Evolutionary conservation across 92 coral and sea anemone genomes (phyloP), one percentile per base, ranked within the genome.

Genomic region (Zoanthus sansibaricus): DNA sequence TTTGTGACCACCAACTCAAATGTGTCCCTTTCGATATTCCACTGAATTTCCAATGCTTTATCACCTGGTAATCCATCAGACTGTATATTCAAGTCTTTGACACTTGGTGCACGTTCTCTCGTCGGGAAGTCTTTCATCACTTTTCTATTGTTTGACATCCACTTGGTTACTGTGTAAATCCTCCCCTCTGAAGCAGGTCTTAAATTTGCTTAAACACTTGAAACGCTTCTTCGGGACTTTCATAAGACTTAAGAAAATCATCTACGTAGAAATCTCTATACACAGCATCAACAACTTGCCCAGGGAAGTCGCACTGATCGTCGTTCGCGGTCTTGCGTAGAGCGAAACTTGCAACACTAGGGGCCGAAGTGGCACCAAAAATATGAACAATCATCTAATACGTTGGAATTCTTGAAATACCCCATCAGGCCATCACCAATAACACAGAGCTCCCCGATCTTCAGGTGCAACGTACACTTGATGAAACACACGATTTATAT

Each of bases 101-200:
- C 71, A 61, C 87, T 75, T 56, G 89, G 92, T 79, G 89, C 86
- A 7, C 94, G 86, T 25, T 92, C 91, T 15, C 88, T 86, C 58
- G 18, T 84, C 10, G 92, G 95, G 61, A 94, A 90, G 64, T 92
- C 91, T 59, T 84, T 56, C 49, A 94, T 76, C 61, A 94, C 88
- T 17, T 86, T 84, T 6, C 89, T 89, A 55, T 55, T 15, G 70
- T 86, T 92, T 46, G 93, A 94, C 72, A 90, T 80, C 95, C 94
- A 92, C 74, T 92, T 92, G 21, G 93, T 94, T 33, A 94, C n/a
- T n/a, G 83, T 47, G 84, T 46, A 71, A 94, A 94, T 73, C 93
- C 95, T 87, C 94, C 95, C 82, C 88, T 92, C 1, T 61, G 80
- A 76, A 76, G 80, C 51, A 89, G 82, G 16, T 82, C 86, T 59